Evolutionary conservation across 2,113 vertebrate species (phyloP), one percentile per base, ranked within the genome.

Genomic region (Hippocampus zosterae): DNA sequence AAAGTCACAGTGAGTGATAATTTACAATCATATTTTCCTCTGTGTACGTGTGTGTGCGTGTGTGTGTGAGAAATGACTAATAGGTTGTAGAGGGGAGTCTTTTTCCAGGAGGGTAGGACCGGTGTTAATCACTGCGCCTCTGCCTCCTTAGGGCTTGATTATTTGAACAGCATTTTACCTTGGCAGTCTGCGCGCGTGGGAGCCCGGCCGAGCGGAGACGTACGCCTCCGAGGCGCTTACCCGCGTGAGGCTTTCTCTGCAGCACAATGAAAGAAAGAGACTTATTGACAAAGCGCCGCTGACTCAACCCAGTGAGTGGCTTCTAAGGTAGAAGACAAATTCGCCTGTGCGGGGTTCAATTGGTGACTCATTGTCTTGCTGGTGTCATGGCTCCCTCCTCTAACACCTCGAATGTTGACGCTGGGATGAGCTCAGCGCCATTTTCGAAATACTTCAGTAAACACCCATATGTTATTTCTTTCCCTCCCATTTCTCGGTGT

Each of bases 311-410:
- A 18, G 50, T 16, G 68, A 70, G 55, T 6, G 15, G 63, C 40
- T 41, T 62, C 65, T 19, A 11, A 37, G 65, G 70, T 72, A 65
- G 71, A 82, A 86, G 88, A 90, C 83, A 92, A 83, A 83, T 16
- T 68, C 68, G 66, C 27, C 37, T 50, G 76, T 55, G 57, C 75
- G 87, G 77, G 71, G 72, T 74, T 69, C 44, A 21, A 68, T 74
- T 50, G 81, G 82, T 40, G 73, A 67, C 56, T 68, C 33, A 56
- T 60, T 3, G 85, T 91, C 27, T 56, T 18, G 7, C 5, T 41
- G 6, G 18, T 40, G 60, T 33, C 18, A 12, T 25, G 5, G 5
- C 23, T 6, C 55, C 23, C 16, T 16, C 55, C 12, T 13, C 55
- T 19, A 27, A 27, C 23, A 57, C 55, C 23, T 57, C 25, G 27